Base-by-base conservation (phyloP, 2,888 invertebrate genomes). In the Ectemnius lituratus region DNA sequence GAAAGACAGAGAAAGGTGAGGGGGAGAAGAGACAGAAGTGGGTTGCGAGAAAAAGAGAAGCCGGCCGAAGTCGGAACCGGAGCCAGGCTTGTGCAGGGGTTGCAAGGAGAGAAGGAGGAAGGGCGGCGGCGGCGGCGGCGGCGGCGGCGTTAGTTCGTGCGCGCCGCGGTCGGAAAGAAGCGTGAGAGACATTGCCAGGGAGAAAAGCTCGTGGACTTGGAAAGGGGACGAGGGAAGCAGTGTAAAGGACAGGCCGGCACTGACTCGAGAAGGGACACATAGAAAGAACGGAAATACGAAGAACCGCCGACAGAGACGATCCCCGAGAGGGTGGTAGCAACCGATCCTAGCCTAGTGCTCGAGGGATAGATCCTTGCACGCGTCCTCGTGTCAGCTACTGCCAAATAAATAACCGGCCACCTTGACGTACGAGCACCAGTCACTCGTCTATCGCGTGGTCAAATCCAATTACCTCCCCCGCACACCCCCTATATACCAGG, bases 321-420 rank as follows among this genome's bases (percentile, higher is more conserved):
- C 62, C 71, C 73, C 68, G 70, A 70, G 78, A 76, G 81, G 83
- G 80, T 72, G 75, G 73, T 72, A 62, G 37, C 57, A 64, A 65
- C 64, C 75, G 75, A 70, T 60, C 52, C n/a, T 52, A 52, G 52
- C 16, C 14, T 14, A 52, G n/a, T 5, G 52, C 16, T 14, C 52
- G 52, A 52, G 63, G 62, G 57, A 70, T 20, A 63, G 78, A 75
- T 80, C 78, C 82, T 79, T 75, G 76, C 74, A 76, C 76, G 82
- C 78, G 86, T 85, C 84, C 84, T 85, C 85, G 85, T 87, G 88
- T 89, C 89, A 90, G 88, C 89, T 89, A 88, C 87, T 86, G 84
- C 86, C 87, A 84, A 62, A 88, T 90, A 90, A 89, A 89, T 89
- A 88, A 89, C 84, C 84, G 78, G 14, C 20, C 20, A 11, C 84